Base-by-base conservation (phyloP, 2,888 invertebrate genomes). In the Timema cristinae region DNA sequence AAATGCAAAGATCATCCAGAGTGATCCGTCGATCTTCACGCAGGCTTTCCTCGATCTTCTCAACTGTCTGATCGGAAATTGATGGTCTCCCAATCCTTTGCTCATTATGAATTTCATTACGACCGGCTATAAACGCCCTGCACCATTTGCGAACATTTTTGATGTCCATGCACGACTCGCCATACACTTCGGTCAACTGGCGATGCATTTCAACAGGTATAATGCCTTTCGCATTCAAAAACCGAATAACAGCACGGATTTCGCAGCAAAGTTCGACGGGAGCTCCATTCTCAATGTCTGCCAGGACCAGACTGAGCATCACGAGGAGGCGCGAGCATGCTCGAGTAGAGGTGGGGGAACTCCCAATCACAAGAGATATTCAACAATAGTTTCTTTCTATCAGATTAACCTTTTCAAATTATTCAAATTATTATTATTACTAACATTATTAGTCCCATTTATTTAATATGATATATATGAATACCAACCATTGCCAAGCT, bases 91-190 rank as follows among this genome's bases (percentile, higher is more conserved):
- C 51, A 59, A 1, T 67, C n/a, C 67, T 32, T 67, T 71, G 15
- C 15, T 71, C 49, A 16, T 67, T n/a, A n/a, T 71, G 56, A 54
- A 71, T 54, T 51, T 67, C 56, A 52, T 5, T 71, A 67, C 71
- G 16, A 66, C 52, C 16, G 4, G 56, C 59, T 56, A 49, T 48
- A 67, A 56, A 70, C n/a, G 4, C 68, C 32, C 56, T 68, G 32
- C 69, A 69, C 56, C 61, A 69, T 51, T 69, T 69, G 67, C 51
- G 11, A 13, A 72, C 69, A 15, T 69, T 63, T 66, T 66, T 67
- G 67, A 59, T 48, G 16, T 68, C 50, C 68, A 59, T 68, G 32
- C 68, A 67, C 67, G 54, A 56, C 48, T 54, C 32, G 2, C 66
- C 66, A n/a, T 66, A 50, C 15, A 50, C 70, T 63, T 70, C 70